Percentiles rank a stretch among this genome's conserved stretches.
These are phyloP conservation scores for Xanthia togata DNA, from an alignment of 2,888 invertebrate species.

Conservation along the genomic window DNA sequence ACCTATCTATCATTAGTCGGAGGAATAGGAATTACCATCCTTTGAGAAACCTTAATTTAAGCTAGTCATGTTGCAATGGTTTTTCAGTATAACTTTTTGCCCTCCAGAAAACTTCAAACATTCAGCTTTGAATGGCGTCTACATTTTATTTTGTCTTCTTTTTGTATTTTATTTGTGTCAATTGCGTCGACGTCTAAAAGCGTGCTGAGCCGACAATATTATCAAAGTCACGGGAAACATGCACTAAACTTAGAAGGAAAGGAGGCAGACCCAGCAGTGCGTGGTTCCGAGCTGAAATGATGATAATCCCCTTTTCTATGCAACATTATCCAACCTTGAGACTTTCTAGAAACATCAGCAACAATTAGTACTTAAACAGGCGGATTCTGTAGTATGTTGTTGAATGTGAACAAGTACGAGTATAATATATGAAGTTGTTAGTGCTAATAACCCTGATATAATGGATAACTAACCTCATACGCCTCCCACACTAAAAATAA, in stretches of 20 bases:
- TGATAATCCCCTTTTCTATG: background rate
- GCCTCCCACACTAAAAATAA: conserved; percentile 40
- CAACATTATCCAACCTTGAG: background rate
- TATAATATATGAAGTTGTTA: background rate
- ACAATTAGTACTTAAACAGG: background rate
- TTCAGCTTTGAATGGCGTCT: too few species aligned
- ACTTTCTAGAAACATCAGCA: background rate
- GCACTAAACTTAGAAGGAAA: background rate
- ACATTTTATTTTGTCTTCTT: too few species aligned
- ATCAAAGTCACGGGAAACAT: too few species aligned
- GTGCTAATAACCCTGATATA: conserved; percentile 13
- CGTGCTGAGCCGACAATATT: too few species aligned
- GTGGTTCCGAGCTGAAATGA: background rate
- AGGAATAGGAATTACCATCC: background rate
- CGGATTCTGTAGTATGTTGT: conserved; percentile 2
- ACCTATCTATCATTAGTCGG: background rate
- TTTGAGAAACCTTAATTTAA: background rate
- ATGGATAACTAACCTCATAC: conserved; percentile 7
- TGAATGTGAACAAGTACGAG: conserved; percentile 8
- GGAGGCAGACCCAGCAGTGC: background rate
- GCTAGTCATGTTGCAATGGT: too few species aligned
- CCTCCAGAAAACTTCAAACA: too few species aligned
- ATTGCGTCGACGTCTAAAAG: too few species aligned
- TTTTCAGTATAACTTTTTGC: too few species aligned
- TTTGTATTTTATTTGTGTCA: too few species aligned